Evolutionary conservation across 2,888 invertebrate species (phyloP).

Genomic region (Caenorhabditis doughertyi): DNA sequence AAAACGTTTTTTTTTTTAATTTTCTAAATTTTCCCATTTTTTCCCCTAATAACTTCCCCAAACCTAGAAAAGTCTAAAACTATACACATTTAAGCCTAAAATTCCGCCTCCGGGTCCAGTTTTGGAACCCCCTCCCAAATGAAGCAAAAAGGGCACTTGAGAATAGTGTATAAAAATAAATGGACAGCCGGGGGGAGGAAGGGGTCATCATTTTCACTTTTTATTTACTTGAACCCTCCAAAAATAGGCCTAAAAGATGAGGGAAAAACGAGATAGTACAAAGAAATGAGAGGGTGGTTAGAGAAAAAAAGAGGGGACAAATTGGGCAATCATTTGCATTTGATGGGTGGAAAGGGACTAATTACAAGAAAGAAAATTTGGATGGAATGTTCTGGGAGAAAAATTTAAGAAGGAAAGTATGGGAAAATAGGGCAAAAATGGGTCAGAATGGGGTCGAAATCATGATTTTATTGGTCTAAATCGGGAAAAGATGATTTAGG

Average conservation of each 20-base stretch:
- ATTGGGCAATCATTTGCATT: constrained; percentile 60
- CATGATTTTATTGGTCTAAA: too few species aligned
- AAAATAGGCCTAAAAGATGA: background rate
- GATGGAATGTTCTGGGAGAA: background rate
- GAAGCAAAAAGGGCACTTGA: constrained; percentile 31
- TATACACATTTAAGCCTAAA: constrained; percentile 20
- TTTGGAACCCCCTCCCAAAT: background rate
- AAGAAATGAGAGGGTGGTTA: background rate
- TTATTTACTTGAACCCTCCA: constrained; percentile 42
- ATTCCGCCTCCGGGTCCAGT: too few species aligned
- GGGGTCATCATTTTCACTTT: constrained; percentile 22
- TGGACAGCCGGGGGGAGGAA: too few species aligned
- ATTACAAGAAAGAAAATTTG: background rate
- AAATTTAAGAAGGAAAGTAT: background rate
- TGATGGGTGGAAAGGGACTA: constrained; percentile 30
- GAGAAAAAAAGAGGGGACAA: constrained; percentile 11
- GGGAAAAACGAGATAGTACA: background rate
- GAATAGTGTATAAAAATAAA: constrained; percentile 3
- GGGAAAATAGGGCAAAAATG: background rate
- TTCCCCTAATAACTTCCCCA: too few species aligned
- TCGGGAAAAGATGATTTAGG: too few species aligned
- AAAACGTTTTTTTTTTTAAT: too few species aligned
- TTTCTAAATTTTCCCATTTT: background rate
- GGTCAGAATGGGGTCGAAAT: too few species aligned
- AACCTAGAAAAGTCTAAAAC: background rate